Conservation (phyloP, 2,888 invertebrate genomes). For the Hoplodrina ambigua region DNA sequence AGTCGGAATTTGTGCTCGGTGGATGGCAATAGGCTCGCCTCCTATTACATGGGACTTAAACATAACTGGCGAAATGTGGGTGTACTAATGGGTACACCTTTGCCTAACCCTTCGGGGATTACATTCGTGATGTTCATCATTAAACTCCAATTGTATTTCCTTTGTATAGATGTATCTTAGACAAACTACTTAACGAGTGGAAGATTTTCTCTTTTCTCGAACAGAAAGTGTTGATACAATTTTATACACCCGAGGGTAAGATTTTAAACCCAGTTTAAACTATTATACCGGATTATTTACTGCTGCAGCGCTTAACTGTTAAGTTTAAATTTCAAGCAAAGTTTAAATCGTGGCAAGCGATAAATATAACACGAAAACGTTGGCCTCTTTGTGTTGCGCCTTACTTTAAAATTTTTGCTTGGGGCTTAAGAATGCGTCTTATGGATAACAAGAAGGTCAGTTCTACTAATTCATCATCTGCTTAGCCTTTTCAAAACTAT, state of each 20-base stretch:
- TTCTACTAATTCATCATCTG: too few relatives aligned
- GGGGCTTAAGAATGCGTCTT: background rate
- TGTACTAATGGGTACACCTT: too few relatives aligned
- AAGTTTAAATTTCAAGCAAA: slow-evolving; percentile 45
- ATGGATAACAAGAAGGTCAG: too few relatives aligned
- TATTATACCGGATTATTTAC: slow-evolving; percentile 50
- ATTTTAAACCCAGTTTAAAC: slow-evolving; percentile 42
- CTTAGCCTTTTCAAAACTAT: too few relatives aligned
- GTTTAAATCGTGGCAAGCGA: slow-evolving; percentile 39
- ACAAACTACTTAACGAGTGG: background rate
- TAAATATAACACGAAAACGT: slow-evolving; percentile 36
- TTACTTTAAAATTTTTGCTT: slow-evolving; percentile 1
- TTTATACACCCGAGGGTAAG: slow-evolving; percentile 5
- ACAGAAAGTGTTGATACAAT: slow-evolving; percentile 2
- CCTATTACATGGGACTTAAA: too few relatives aligned
- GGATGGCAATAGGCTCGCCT: too few relatives aligned
- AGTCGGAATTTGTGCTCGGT: too few relatives aligned
- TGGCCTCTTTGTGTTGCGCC: slow-evolving; percentile 11
- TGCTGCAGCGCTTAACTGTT: slow-evolving; percentile 25
- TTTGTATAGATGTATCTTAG: too few relatives aligned
- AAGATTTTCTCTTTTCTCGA: background rate
- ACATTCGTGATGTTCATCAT: too few relatives aligned
- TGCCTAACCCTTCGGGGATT: too few relatives aligned
- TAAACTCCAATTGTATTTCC: too few relatives aligned
- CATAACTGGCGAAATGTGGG: too few relatives aligned